Evolutionary conservation across 1,140 invertebrate species (phyloP).

Genomic region (Drosophila dunni): DNA sequence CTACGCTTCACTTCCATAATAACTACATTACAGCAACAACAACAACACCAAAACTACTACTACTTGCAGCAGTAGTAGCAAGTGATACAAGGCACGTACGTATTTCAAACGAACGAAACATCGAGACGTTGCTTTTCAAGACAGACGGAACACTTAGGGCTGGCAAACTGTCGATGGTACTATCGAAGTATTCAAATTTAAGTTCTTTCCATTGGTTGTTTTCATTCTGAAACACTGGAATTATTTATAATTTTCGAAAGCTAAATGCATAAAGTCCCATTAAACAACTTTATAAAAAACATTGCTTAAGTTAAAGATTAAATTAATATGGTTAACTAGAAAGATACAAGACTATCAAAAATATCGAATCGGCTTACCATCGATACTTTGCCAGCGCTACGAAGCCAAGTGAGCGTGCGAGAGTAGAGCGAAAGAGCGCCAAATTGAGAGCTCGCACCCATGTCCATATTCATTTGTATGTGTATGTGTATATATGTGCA

Average conservation of each 20-base stretch:
- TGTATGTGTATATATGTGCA: constrained; percentile 4
- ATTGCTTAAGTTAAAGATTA: no score
- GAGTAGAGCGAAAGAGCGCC: constrained; percentile 37
- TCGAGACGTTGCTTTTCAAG: constrained; percentile 56
- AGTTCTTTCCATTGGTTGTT: no score
- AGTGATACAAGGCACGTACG: constrained; percentile 80
- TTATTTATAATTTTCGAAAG: no score
- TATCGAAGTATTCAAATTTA: no score
- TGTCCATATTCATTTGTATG: background rate
- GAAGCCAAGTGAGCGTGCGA: constrained; percentile 27
- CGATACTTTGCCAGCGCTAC: constrained; percentile 2
- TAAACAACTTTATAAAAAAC: no score
- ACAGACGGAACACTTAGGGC: background rate
- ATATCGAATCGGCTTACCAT: no score
- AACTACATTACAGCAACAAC: constrained; percentile 56
- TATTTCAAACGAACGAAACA: constrained; percentile 55
- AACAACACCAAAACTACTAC: constrained; percentile 37
- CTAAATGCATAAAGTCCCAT: no score
- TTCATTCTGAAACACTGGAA: no score
- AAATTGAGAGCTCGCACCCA: constrained; percentile 35
- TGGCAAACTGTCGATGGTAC: no score
- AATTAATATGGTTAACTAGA: no score
- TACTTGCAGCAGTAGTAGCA: constrained; percentile 48
- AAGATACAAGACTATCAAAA: no score
- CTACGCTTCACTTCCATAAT: constrained; percentile 61